Evolutionary conservation across 2,888 invertebrate genomes (phyloP), one percentile per base, ranked within the genome.

Genomic region (Morpho achilles): DNA sequence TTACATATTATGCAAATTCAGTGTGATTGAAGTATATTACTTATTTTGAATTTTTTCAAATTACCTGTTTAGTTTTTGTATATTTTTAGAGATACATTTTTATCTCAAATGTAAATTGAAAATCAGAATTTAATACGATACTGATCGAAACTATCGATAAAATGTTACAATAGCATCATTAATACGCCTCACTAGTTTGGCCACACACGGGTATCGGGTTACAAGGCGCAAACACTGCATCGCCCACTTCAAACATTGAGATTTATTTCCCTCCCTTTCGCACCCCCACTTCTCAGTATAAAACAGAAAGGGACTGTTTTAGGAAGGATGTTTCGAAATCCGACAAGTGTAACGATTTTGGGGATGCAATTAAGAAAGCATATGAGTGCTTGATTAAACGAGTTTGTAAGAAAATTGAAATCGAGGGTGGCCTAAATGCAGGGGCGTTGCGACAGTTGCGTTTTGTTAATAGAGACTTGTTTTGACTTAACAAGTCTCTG

Each of bases 201-300:
- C 71, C 74, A 73, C 75, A 76, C 84, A 86, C 84, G 85, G 72
- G 71, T 86, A 86, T 86, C 81, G 69, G 69, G 77, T 86, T 84
- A 79, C 86, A 79, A 82, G 81, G 76, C 71, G 69, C 69, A 62
- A 74, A 68, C 72, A 71, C 69, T 74, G 65, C 66, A 69, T 69
- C 70, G 68, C 73, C 69, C 69, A 71, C 71, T 69, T 70, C 65
- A 68, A 66, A 61, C 64, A 51, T 40, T 23, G 45, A 49, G 45
- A 60, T 53, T 60, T 39, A 56, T 58, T 22, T n/a, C 48, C 45
- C 7, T 77, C 77, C 56, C 68, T 63, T 50, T 73, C 71, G 3
- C 65, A 47, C 71, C 40, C 43, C 10, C 7, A 41, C 8, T 9
- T 60, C 64, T 52, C 48, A 48, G 8, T n/a, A 16, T 60, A 23